Evolutionary conservation across 1,140 invertebrate species (phyloP).

Genomic region (Eufriesea mexicana): DNA sequence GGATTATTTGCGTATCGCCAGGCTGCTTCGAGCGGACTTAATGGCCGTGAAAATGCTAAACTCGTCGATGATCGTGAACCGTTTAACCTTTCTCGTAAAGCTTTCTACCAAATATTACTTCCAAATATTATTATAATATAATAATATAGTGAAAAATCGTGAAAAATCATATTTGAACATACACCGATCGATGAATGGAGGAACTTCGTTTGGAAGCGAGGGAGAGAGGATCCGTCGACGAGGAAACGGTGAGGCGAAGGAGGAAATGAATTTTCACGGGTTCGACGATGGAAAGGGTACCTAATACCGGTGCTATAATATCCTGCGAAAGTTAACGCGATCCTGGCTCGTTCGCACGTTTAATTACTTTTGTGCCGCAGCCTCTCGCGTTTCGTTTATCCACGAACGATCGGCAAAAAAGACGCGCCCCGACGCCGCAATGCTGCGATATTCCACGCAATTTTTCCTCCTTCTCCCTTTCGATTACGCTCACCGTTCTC

Average conservation of each 20-base stretch:
- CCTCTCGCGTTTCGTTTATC: not conserved
- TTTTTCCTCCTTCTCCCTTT: not conserved
- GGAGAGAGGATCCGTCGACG: not conserved
- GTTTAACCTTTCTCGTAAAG: no score
- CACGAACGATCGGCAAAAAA: not conserved
- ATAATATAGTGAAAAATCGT: not conserved
- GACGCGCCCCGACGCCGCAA: no score
- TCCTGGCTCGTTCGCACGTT: not conserved
- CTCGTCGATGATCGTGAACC: not conserved
- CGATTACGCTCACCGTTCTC: not conserved
- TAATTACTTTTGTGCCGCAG: constrained; percentile 21
- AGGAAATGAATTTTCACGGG: not conserved
- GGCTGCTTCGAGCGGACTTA: not conserved
- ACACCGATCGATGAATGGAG: no score
- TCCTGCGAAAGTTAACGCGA: constrained; percentile 5
- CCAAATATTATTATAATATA: not conserved
- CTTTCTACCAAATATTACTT: no score
- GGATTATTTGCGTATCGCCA: not conserved
- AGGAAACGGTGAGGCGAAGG: no score
- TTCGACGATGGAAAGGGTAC: not conserved
- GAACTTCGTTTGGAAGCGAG: not conserved
- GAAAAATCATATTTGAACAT: not conserved
- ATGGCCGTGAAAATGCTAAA: not conserved
- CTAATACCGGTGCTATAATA: not conserved
- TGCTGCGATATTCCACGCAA: not conserved